A percentile compares a stretch with the other conserved stretches of the same genome.
phyloP scores from a whole-genome alignment of 2,113 vertebrate genomes.

The Fulica atra region DNA sequence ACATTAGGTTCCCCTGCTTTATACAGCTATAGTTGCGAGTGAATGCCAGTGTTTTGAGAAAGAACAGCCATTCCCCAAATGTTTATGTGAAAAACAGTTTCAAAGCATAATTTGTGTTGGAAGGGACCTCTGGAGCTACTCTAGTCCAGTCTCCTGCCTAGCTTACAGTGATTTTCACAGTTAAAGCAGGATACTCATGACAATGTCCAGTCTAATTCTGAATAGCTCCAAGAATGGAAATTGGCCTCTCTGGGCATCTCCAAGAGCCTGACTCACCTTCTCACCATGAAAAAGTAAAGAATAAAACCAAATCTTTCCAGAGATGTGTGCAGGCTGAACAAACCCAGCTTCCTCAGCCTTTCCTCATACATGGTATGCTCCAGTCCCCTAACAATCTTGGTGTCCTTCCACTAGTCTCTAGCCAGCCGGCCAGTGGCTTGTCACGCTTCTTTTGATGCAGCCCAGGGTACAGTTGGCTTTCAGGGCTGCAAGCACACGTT shows the following conservation, averaged over 20 bases:
- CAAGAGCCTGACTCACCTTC: background rate
- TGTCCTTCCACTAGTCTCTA: background rate
- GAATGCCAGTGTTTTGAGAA: background rate
- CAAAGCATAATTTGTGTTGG: background rate
- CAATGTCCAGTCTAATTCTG: background rate
- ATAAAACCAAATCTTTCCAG: background rate
- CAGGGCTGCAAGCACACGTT: no score
- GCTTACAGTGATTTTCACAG: background rate
- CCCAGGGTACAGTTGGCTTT: no score
- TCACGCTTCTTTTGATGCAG: no score
- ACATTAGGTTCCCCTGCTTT: background rate
- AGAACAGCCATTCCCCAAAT: background rate
- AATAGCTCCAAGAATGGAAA: background rate
- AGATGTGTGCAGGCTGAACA: background rate
- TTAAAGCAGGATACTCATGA: background rate
- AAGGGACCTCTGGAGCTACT: background rate
- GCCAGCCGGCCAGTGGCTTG: background rate
- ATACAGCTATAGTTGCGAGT: background rate
- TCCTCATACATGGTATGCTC: fast-evolving
- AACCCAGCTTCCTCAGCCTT: background rate
- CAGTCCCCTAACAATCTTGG: background rate
- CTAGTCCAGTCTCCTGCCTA: background rate
- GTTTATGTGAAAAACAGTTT: background rate
- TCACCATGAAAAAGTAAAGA: background rate
- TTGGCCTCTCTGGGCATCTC: background rate